phyloP scores from a whole-genome alignment of 1,140 invertebrate species.

The Tetramorium alpestre region DNA sequence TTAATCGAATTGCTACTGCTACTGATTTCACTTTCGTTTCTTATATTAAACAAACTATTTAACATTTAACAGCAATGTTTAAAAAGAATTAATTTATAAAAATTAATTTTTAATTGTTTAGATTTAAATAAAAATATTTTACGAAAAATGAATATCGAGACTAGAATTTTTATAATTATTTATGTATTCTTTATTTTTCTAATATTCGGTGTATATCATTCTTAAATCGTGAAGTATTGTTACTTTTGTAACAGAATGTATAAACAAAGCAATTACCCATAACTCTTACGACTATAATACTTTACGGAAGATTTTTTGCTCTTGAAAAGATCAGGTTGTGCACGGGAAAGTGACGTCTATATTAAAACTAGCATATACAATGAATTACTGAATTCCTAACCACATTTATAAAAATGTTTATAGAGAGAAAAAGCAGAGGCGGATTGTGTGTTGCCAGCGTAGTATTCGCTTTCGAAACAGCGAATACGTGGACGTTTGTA shows the following conservation, averaged over 20 bases:
- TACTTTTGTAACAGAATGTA: neutral
- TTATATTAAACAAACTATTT: neutral
- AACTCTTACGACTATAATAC: neutral
- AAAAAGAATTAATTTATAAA: neutral
- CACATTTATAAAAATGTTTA: slow-evolving; percentile 2
- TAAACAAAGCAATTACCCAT: neutral
- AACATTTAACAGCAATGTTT: neutral
- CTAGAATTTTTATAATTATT: neutral
- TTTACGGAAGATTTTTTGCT: slow-evolving; percentile 20
- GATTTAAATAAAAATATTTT: neutral
- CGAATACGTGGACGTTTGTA: slow-evolving; percentile 37
- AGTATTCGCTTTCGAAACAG: slow-evolving; percentile 56
- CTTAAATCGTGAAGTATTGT: neutral
- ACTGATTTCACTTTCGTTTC: neutral
- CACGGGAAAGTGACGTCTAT: neutral
- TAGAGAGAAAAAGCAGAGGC: slow-evolving; percentile 55
- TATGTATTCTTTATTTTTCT: neutral
- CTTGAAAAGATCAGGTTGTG: slow-evolving; percentile 25
- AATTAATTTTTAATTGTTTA: neutral
- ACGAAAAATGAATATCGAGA: neutral
- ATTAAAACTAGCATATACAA: neutral
- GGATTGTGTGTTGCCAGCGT: neutral
- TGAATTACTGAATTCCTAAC: slow-evolving; percentile 47
- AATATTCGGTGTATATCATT: neutral
- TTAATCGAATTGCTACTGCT: neutral